phyloP scores from a whole-genome alignment of 1,140 invertebrate genomes.

The Hydropsyche tenuis region DNA sequence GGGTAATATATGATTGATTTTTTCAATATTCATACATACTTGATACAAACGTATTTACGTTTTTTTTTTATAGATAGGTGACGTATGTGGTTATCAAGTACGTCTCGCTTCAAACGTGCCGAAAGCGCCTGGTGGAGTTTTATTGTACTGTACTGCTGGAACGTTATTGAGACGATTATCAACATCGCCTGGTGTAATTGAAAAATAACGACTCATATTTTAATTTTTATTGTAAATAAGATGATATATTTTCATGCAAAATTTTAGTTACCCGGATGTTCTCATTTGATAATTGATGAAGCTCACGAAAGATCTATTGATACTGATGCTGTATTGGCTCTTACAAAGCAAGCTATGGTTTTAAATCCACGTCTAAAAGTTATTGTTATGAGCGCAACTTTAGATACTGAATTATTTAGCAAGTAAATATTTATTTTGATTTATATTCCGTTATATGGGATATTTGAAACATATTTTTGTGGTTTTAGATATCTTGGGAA shows the following conservation, averaged over 20 bases:
- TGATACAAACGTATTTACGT: too few species aligned
- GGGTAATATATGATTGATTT: constrained; percentile 53
- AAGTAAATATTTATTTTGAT: constrained; percentile 56
- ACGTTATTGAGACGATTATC: constrained; percentile 69
- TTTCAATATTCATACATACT: not conserved
- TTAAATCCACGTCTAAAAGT: constrained; percentile 80
- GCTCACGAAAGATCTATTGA: constrained; percentile 96
- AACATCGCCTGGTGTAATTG: constrained; percentile 64
- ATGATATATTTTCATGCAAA: not conserved
- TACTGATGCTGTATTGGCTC: constrained; percentile 90
- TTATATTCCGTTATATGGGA: not conserved
- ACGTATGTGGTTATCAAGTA: constrained; percentile 87
- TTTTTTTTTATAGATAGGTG: constrained; percentile 65
- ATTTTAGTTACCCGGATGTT: constrained; percentile 66
- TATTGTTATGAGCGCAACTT: constrained; percentile 90
- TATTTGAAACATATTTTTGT: constrained; percentile 27
- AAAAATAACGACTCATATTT: constrained; percentile 58
- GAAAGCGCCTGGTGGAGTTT: constrained; percentile 69
- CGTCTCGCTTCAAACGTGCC: constrained; percentile 62
- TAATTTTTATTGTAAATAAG: constrained; percentile 63
- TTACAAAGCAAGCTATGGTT: constrained; percentile 74
- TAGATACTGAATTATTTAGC: constrained; percentile 82
- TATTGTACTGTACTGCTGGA: constrained; percentile 87
- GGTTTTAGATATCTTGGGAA: constrained; percentile 77
- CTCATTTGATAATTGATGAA: constrained; percentile 93